These are phyloP conservation scores for Peromyscus polionotus DNA, from an alignment of 2,113 vertebrate species.

Conservation along the genomic window DNA sequence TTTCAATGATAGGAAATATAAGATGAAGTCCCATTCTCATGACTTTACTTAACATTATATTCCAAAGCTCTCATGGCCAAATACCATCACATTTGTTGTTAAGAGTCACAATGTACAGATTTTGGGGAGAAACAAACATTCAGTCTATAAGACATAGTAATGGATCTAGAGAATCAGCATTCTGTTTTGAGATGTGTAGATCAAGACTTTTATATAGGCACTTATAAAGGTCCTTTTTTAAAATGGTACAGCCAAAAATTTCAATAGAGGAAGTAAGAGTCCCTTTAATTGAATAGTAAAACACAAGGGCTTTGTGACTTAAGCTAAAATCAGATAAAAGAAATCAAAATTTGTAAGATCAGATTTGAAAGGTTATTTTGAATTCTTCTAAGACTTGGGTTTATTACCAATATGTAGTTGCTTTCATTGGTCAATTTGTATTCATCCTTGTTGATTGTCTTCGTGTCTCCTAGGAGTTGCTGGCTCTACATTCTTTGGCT, in stretches of 20 bases:
- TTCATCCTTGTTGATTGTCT: slow-evolving; percentile 37
- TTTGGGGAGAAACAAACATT: background rate
- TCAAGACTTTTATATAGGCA: background rate
- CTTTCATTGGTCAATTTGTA: slow-evolving; percentile 63
- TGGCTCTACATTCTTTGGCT: slow-evolving; percentile 31
- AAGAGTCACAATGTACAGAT: background rate
- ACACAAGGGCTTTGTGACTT: background rate
- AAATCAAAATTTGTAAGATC: slow-evolving; percentile 47
- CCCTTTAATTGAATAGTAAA: background rate
- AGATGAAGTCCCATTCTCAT: background rate
- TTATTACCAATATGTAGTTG: slow-evolving; percentile 15
- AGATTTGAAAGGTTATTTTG: slow-evolving; percentile 32
- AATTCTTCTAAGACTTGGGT: background rate
- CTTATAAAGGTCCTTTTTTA: background rate
- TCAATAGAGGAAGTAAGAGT: background rate
- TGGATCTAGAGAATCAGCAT: background rate
- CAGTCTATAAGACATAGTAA: background rate
- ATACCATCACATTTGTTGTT: background rate
- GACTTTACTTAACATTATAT: background rate
- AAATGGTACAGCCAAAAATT: background rate
- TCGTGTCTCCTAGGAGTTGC: slow-evolving; percentile 39
- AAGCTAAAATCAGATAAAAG: slow-evolving; percentile 43
- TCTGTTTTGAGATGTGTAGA: background rate
- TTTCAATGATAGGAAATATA: background rate
- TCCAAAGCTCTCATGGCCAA: background rate